Conservation (phyloP, 2,797 vertebrate genomes). For the Eremophila alpestris region DNA sequence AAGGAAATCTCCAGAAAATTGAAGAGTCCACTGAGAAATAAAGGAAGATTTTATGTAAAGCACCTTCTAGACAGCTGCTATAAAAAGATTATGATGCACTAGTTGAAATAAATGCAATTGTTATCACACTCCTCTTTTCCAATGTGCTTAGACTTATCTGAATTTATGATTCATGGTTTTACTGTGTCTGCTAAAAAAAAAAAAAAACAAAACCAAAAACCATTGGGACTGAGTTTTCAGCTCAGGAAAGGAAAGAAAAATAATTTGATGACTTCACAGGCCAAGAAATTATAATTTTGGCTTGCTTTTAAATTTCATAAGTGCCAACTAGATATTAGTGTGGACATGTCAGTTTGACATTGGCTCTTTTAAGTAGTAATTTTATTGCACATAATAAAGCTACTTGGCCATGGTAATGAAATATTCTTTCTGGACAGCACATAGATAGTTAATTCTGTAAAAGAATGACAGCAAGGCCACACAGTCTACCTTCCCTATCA, state of each 20-base stretch:
- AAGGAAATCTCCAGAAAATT: constrained; percentile 10
- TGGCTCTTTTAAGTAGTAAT: background rate
- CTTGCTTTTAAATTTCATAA: background rate
- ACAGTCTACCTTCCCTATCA: background rate
- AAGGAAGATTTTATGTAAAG: constrained; percentile 6
- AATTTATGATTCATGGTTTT: background rate
- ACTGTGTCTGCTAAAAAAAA: background rate
- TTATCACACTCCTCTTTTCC: background rate
- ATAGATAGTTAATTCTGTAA: background rate
- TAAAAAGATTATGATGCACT: background rate
- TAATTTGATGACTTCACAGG: background rate
- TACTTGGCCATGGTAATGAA: background rate
- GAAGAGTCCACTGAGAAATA: constrained; percentile 9
- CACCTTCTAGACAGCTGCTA: background rate
- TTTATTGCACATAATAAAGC: background rate
- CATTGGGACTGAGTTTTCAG: background rate
- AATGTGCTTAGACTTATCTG: background rate
- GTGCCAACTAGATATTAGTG: background rate
- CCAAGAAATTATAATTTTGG: background rate
- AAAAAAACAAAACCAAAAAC: background rate
- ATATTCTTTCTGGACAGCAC: background rate
- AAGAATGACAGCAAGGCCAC: background rate
- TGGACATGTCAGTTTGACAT: background rate
- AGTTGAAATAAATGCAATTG: constrained; percentile 25
- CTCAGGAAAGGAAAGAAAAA: background rate